phyloP scores from a whole-genome alignment of 2,797 vertebrate species.

The Sparus aurata region DNA sequence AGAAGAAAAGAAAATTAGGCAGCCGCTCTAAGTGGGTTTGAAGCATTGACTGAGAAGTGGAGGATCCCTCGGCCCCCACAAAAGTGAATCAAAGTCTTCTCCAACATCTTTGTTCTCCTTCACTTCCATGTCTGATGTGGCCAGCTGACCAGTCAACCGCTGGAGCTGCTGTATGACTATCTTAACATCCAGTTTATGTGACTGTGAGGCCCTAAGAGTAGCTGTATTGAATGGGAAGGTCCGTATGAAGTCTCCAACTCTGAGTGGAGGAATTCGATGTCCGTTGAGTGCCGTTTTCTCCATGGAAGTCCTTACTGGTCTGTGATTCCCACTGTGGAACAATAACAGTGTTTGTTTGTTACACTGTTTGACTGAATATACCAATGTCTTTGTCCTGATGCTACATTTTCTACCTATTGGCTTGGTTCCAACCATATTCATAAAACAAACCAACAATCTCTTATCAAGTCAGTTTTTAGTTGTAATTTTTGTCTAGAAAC shows the following conservation, averaged over 20 bases:
- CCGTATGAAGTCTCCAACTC: conserved; percentile 87
- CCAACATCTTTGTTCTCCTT: conserved; percentile 19
- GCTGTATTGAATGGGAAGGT: conserved; percentile 89
- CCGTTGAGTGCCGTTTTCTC: conserved; percentile 48
- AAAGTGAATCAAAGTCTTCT: conserved; percentile 67
- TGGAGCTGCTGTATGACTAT: conserved; percentile 83
- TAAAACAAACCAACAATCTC: background rate
- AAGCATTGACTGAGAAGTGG: conserved; percentile 72
- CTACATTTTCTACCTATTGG: too few species aligned
- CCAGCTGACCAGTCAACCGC: conserved; percentile 74
- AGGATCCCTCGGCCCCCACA: conserved; percentile 83
- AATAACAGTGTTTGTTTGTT: conserved; percentile 4
- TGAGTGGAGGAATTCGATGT: conserved; percentile 61
- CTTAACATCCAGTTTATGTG: conserved; percentile 76
- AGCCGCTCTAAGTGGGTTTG: conserved; percentile 18
- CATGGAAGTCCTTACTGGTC: background rate
- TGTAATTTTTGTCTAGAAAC: background rate
- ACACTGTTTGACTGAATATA: background rate
- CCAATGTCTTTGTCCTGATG: background rate
- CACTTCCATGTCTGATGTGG: conserved; percentile 15
- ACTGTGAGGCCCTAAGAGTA: conserved; percentile 82
- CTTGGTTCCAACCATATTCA: background rate
- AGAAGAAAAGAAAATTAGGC: background rate
- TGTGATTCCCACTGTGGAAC: conserved; percentile 51
- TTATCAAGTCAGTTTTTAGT: background rate